These are phyloP conservation scores for Pemphredon lugubris DNA, from an alignment of 2,888 invertebrate species.

Conservation along the genomic window DNA sequence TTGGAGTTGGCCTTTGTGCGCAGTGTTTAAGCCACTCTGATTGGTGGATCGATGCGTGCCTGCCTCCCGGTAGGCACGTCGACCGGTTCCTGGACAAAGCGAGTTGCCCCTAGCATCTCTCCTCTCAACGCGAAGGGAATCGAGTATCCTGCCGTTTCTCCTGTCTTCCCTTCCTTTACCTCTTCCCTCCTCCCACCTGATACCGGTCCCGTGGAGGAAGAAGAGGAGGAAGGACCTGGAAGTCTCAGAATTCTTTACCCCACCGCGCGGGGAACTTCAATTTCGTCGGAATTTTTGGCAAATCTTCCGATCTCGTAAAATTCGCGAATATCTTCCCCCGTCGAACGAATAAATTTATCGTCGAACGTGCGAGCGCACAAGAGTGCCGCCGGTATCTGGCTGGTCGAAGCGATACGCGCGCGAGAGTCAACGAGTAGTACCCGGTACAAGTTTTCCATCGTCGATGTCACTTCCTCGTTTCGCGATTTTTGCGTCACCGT, in stretches of 20 bases:
- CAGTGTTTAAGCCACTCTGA: constrained; percentile 38
- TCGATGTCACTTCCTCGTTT: too few relatives aligned
- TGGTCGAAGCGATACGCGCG: too few relatives aligned
- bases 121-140: constrained; percentile 59
- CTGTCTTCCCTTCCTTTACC: constrained; percentile 18
- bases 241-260: constrained; percentile 33
- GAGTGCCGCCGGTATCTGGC: too few relatives aligned
- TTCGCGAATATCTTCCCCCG: too few relatives aligned
- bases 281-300: neutral
- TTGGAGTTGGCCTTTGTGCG: constrained; percentile 26
- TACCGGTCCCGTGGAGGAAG: constrained; percentile 49
- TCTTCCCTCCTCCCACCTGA: constrained; percentile 8
- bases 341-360: too few relatives aligned
- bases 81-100: constrained; percentile 71
- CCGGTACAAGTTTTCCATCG: too few relatives aligned
- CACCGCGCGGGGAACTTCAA: neutral
- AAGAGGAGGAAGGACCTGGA: constrained; percentile 45
- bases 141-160: constrained; percentile 64
- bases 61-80: constrained; percentile 67
- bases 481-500: constrained; percentile 6
- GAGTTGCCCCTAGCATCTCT: constrained; percentile 63
- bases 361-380: too few relatives aligned
- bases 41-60: constrained; percentile 66
- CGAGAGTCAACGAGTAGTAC: too few relatives aligned
- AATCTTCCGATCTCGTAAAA: neutral